Evolutionary conservation across 2,113 vertebrate species (phyloP).

Genomic region (Xyliphius kryptos): DNA sequence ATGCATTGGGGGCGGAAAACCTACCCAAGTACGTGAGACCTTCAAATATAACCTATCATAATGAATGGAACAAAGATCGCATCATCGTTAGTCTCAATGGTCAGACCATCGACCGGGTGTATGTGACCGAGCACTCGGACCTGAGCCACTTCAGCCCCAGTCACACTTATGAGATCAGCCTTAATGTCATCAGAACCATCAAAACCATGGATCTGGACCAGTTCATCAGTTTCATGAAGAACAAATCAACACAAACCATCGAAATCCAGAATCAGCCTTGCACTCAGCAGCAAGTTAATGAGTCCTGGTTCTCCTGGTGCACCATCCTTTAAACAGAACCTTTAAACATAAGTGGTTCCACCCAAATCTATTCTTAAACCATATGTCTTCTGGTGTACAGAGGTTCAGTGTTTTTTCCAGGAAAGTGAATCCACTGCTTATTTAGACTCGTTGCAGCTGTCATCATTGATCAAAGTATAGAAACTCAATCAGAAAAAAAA

Average conservation of each 20-base stretch:
- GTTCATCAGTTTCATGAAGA: not conserved
- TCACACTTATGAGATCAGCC: slow-evolving; percentile 13
- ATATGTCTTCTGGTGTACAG: too few relatives aligned
- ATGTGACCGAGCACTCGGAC: slow-evolving; percentile 12
- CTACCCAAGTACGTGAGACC: not conserved
- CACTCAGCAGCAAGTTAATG: not conserved
- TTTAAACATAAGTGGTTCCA: too few relatives aligned
- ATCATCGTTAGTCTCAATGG: slow-evolving; percentile 4
- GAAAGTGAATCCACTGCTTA: too few relatives aligned
- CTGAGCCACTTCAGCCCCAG: not conserved
- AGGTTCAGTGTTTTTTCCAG: too few relatives aligned
- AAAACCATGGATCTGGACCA: not conserved
- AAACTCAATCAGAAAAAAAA: too few relatives aligned
- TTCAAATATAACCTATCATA: accelerated
- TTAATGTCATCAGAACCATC: slow-evolving; percentile 6
- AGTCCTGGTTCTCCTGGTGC: slow-evolving; percentile 5
- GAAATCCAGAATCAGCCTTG: not conserved
- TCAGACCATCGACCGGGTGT: slow-evolving; percentile 5
- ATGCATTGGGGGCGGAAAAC: accelerated
- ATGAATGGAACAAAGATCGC: slow-evolving; percentile 19
- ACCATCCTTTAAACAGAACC: slow-evolving; percentile 9
- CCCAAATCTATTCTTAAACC: too few relatives aligned
- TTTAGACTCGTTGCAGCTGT: too few relatives aligned
- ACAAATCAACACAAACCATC: not conserved
- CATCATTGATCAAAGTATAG: too few relatives aligned